These are phyloP conservation scores for Saxidomus purpurata DNA, from an alignment of 1,140 invertebrate genomes.

Conservation along the genomic window DNA sequence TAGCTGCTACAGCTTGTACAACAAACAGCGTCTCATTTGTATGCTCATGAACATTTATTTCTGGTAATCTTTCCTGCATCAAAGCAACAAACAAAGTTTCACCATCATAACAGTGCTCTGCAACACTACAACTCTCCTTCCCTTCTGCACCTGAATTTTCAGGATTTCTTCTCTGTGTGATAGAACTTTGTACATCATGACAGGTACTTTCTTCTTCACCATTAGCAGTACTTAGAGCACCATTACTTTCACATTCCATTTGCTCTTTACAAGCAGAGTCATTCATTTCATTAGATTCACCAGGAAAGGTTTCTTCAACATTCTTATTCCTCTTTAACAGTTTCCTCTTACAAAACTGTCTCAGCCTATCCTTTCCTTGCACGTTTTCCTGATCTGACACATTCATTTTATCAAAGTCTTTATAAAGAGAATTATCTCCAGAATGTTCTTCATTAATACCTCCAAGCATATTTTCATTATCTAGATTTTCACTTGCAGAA, in stretches of 20 bases:
- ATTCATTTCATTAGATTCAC: not conserved
- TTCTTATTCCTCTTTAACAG: not conserved
- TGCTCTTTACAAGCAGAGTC: not conserved
- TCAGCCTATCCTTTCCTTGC: not conserved
- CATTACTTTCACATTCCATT: not conserved
- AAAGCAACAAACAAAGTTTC: conserved; percentile 29
- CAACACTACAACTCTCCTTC: too few species aligned
- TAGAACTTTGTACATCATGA: too few species aligned
- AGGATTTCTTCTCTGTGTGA: too few species aligned
- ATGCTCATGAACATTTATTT: not conserved
- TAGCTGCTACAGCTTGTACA: conserved; percentile 49
- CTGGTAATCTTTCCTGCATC: conserved; percentile 52
- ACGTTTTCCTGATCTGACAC: not conserved
- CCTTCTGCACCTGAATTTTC: too few species aligned
- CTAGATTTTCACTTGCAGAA: not conserved
- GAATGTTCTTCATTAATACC: not conserved
- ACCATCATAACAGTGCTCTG: not conserved
- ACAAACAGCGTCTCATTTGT: conserved; percentile 41
- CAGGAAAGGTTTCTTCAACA: not conserved
- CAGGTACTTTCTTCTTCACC: too few species aligned
- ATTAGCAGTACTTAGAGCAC: not conserved
- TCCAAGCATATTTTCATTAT: not conserved
- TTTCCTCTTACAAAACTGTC: conserved; percentile 18
- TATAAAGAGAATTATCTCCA: not conserved
- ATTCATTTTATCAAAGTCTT: not conserved